Conservation (phyloP, 2,797 vertebrate species). For the Enteromius viviparus region DNA sequence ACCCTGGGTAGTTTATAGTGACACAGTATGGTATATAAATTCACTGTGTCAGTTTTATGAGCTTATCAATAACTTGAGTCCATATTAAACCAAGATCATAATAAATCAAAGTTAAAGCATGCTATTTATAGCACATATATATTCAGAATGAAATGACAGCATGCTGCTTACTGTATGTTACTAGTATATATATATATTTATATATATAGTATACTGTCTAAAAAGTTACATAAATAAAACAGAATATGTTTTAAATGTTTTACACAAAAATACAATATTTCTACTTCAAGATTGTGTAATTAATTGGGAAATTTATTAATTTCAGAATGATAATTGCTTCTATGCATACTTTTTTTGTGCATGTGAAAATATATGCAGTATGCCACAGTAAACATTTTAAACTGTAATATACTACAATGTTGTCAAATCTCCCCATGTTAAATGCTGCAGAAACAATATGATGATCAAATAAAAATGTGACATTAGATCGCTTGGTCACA, state of each 20-base stretch:
- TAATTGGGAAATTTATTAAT: background rate
- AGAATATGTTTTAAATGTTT: too few relatives aligned
- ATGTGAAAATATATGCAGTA: background rate
- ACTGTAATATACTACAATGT: background rate
- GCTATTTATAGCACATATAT: background rate
- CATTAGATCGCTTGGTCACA: background rate
- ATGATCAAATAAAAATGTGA: background rate
- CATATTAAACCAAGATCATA: conserved; percentile 8
- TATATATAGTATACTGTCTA: too few relatives aligned
- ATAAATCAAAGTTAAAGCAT: background rate
- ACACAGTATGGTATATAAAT: background rate
- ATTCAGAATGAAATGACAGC: background rate
- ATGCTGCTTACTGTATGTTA: background rate
- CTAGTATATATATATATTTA: background rate
- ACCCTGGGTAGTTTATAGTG: conserved; percentile 40
- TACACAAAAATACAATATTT: too few relatives aligned
- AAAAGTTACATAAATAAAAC: background rate
- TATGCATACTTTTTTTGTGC: background rate
- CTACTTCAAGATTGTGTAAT: background rate
- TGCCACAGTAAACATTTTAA: background rate
- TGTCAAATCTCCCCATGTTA: background rate
- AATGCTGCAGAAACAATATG: background rate
- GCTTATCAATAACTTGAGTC: background rate
- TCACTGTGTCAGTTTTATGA: background rate
- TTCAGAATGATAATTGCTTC: background rate